These are phyloP conservation scores for Pecten maximus DNA, from an alignment of 2,888 invertebrate genomes.

Conservation along the genomic window DNA sequence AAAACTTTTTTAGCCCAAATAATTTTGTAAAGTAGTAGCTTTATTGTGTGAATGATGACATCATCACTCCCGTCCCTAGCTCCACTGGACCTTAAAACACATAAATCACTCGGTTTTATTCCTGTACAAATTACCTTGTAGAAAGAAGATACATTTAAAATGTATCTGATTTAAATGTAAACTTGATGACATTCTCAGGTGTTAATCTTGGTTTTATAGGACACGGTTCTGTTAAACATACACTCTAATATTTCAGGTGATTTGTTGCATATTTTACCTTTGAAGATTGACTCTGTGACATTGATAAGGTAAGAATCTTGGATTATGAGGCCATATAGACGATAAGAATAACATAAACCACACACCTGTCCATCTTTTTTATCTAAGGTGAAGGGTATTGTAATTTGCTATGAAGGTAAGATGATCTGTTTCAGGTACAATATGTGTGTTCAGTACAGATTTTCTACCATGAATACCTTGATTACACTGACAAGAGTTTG, in stretches of 20 bases:
- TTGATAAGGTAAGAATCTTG: not conserved
- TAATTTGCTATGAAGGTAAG: not conserved
- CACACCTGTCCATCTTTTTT: not conserved
- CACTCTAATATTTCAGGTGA: not conserved
- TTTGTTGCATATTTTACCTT: not conserved
- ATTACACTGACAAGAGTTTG: no score
- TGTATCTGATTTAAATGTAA: not conserved
- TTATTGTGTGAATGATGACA: not conserved
- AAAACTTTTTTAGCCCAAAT: not conserved
- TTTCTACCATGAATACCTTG: no score
- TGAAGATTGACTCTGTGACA: constrained; percentile 6
- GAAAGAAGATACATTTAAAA: not conserved
- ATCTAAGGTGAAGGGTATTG: not conserved
- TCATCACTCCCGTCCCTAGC: not conserved
- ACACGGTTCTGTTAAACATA: not conserved
- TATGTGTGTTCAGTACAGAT: no score
- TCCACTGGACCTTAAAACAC: not conserved
- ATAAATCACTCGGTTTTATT: constrained; percentile 15
- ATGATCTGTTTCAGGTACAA: no score
- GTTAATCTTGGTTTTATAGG: not conserved
- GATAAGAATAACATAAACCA: not conserved
- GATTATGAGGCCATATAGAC: not conserved
- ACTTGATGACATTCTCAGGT: not conserved
- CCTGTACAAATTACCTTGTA: not conserved
- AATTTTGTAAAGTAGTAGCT: not conserved